Base-by-base conservation (phyloP, 2,113 vertebrate genomes). In the Lycocorax pyrrhopterus region DNA sequence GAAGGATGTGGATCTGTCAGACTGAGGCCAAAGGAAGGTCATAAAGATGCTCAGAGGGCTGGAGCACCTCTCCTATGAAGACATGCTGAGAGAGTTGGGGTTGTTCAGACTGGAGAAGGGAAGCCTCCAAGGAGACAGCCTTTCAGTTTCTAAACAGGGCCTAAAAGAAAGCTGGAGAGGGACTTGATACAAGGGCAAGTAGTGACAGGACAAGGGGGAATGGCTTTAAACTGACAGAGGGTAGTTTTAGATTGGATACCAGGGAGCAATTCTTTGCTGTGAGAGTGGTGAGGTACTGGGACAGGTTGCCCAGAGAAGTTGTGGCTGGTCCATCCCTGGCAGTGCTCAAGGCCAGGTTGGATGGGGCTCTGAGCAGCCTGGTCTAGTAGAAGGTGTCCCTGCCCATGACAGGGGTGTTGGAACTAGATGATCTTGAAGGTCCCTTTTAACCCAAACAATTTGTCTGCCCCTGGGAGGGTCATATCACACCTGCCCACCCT, bases 271-370 rank as follows among this genome's bases (percentile, higher is more conserved):
- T 68, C 23, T 53, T 60, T 26, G 10, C 20, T 41, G 25, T 35
- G 39, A 41, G 29, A 5, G 11, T 26, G 25, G 20, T n/a, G 62
- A 75, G 39, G 13, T 53, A 12, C 7, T n/a, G 33, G 12, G 4
- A 46, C 29, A 17, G 13, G 7, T 16, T 52, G 20, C 13, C 23
- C 37, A n/a, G 23, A 44, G 21, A 41, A 41, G 19, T 0, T 59
- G 51, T 29, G 33, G 33, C 12, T 82, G 33, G 12, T 11, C 16
- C 39, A 47, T 15, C 16, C 39, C 46, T n/a, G 53, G 23, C 26
- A 46, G 29, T 15, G 20, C 6, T 18, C 25, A 46, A 32, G 39
- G 46, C 9, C 0, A 0, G 16, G 33, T 1, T 53, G 53, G 46
- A 30, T 30, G 29, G 4, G 10, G 20, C 29, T 60, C 46, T 60